phyloP scores from a whole-genome alignment of 2,797 vertebrate species.

The Arctocebus calabarensis region DNA sequence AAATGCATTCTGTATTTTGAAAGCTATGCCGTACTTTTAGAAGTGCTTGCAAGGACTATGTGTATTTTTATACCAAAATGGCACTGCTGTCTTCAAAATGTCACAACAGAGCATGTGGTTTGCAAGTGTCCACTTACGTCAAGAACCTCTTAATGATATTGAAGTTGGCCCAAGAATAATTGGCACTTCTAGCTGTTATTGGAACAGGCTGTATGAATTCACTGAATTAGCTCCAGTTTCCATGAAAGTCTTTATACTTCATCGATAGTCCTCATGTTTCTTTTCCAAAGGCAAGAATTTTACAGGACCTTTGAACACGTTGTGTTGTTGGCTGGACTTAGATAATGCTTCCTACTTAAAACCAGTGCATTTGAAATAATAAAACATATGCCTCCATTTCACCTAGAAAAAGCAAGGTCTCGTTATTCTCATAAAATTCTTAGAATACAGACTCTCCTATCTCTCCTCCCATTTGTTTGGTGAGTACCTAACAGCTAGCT shows the following conservation, averaged over 20 bases:
- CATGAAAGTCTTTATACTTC: not conserved
- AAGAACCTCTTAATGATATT: slow-evolving; percentile 45
- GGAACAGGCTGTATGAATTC: not conserved
- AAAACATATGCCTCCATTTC: not conserved
- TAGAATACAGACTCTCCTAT: not conserved
- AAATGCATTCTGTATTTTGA: not conserved
- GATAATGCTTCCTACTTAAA: not conserved
- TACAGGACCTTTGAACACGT: not conserved
- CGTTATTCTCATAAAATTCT: slow-evolving; percentile 4
- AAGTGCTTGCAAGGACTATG: not conserved
- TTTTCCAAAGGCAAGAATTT: slow-evolving; percentile 28
- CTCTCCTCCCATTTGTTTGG: not conserved
- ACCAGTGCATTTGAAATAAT: not conserved
- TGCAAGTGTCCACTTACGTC: not conserved
- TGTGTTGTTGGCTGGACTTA: not conserved
- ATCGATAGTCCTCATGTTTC: not conserved
- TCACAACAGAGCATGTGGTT: slow-evolving; percentile 38
- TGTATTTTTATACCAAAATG: slow-evolving; percentile 17
- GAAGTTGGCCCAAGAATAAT: not conserved
- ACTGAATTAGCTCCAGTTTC: not conserved
- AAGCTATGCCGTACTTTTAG: not conserved
- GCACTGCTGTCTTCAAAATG: slow-evolving; percentile 31
- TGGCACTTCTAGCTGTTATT: not conserved
- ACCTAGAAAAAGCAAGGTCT: not conserved
- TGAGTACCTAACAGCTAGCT: not conserved